Evolutionary conservation across 92 coral and sea anemone species (phyloP).

Genomic region (Zoanthus solanderi): DNA sequence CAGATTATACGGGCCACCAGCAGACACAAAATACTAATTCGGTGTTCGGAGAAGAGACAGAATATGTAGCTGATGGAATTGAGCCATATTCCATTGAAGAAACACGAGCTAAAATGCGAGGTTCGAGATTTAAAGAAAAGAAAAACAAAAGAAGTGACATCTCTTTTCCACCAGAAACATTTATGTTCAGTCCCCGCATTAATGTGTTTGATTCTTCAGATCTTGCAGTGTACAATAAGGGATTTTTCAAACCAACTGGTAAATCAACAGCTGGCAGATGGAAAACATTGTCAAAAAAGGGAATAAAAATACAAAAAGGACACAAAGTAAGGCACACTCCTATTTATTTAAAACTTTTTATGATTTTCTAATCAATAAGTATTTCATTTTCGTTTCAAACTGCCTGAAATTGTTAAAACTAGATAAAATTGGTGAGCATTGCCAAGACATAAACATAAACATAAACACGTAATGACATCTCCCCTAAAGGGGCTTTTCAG

Average conservation of each 20-base stretch:
- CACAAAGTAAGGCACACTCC: too few species aligned
- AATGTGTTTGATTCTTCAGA: neutral
- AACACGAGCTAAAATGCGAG: neutral
- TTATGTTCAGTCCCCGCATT: neutral
- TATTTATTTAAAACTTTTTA: too few species aligned
- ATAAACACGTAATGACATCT: too few species aligned
- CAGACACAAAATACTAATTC: neutral
- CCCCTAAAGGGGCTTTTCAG: too few species aligned
- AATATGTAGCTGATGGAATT: neutral
- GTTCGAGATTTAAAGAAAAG: neutral
- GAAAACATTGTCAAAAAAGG: neutral
- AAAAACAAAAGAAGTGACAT: neutral
- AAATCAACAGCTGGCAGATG: neutral
- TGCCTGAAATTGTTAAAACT: too few species aligned
- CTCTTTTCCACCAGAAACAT: neutral
- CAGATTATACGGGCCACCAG: too few species aligned
- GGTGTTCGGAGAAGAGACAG: neutral
- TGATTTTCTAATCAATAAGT: too few species aligned
- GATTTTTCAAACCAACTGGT: neutral
- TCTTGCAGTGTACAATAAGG: neutral
- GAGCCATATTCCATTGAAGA: neutral
- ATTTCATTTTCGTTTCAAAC: too few species aligned
- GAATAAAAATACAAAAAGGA: too few species aligned
- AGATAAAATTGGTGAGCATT: too few species aligned
- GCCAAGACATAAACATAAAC: too few species aligned